Evolutionary conservation across 2,888 invertebrate species (phyloP).

Genomic region (Sarcophaga subvicina): DNA sequence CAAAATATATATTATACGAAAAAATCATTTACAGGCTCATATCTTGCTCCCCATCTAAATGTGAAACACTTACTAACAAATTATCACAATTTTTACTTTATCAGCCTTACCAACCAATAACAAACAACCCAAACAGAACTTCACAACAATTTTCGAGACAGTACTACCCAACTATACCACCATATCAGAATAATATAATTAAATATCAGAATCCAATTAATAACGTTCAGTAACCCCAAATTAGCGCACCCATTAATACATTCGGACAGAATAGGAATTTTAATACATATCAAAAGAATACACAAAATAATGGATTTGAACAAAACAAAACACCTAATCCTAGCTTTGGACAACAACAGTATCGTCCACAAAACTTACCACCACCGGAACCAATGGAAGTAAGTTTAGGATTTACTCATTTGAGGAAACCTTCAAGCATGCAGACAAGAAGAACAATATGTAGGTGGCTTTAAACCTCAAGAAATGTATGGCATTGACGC

Average conservation of each 20-base stretch:
- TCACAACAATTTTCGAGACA: constrained; percentile 20
- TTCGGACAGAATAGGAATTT: constrained; percentile 25
- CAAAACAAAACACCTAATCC: constrained; percentile 12
- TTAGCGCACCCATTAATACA: constrained; percentile 9
- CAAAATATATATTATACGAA: constrained; percentile 26
- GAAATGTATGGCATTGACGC: constrained; percentile 32
- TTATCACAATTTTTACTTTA: neutral
- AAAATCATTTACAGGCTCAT: constrained; percentile 20
- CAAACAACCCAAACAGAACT: constrained; percentile 24
- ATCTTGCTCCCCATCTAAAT: constrained; percentile 11
- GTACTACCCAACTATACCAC: constrained; percentile 15
- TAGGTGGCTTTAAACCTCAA: constrained; percentile 21
- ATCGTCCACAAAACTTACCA: neutral
- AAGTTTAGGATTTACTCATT: constrained; percentile 30
- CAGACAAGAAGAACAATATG: constrained; percentile 20
- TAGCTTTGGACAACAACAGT: constrained; percentile 20
- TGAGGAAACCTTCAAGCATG: constrained; percentile 21
- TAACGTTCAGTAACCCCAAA: constrained; percentile 15
- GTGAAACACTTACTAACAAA: constrained; percentile 20
- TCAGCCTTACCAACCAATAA: constrained; percentile 17
- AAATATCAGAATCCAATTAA: constrained; percentile 25
- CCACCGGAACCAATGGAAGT: constrained; percentile 42
- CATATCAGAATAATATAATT: constrained; percentile 40
- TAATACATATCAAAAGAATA: neutral
- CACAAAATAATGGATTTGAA: constrained; percentile 7